These are phyloP conservation scores for Morbakka virulenta DNA, from an alignment of 30 jellyfish, hydroid and myxozoan genomes.

Conservation along the genomic window DNA sequence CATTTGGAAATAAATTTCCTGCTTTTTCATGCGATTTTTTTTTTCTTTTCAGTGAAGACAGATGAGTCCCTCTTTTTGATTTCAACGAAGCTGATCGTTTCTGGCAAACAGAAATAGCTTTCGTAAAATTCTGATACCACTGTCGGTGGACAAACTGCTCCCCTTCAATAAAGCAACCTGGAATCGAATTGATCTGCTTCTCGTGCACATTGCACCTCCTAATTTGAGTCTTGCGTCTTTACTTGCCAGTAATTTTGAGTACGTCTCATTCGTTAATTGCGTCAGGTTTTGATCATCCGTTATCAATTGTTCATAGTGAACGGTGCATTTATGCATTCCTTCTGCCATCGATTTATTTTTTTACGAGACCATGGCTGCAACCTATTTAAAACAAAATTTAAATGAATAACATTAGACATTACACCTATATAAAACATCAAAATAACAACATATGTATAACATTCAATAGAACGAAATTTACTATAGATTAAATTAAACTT, in stretches of 20 bases:
- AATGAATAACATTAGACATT: neutral
- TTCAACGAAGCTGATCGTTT: conserved; percentile 1
- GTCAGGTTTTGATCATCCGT: conserved; percentile 9
- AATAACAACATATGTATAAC: too few species aligned
- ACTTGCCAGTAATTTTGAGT: neutral
- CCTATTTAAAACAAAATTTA: too few species aligned
- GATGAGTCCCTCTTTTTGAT: neutral
- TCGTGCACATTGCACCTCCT: conserved; percentile 7
- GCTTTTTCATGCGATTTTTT: conserved; percentile 12
- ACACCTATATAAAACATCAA: too few species aligned
- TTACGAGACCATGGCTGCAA: too few species aligned
- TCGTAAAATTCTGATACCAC: conserved; percentile 34
- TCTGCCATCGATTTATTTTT: neutral
- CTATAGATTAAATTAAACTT: too few species aligned
- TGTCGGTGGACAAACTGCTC: conserved; percentile 20
- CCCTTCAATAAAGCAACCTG: conserved; percentile 10
- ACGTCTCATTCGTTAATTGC: conserved; percentile 7
- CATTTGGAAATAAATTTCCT: conserved; percentile 35
- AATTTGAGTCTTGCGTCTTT: conserved; percentile 10
- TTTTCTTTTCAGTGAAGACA: conserved; percentile 26
- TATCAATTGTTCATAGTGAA: neutral
- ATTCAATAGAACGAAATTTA: neutral
- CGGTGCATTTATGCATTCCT: neutral
- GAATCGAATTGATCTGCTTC: conserved; percentile 26
- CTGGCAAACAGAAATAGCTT: conserved; percentile 4